phyloP scores from a whole-genome alignment of 2,113 vertebrate species.

The Grallaria varia region DNA sequence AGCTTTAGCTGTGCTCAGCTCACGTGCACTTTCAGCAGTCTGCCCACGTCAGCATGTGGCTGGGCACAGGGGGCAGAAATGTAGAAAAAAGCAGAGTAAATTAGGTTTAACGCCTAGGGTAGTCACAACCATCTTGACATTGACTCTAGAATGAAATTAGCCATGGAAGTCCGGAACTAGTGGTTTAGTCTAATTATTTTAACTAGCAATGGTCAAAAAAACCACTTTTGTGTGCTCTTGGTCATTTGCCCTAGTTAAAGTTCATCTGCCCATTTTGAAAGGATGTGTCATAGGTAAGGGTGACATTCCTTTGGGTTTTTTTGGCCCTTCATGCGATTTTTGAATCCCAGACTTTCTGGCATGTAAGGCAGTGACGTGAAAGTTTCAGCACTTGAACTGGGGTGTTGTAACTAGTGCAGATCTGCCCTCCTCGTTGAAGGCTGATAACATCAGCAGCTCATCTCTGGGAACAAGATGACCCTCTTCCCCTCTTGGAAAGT shows the following conservation, averaged over 20 bases:
- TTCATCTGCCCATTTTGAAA: neutral
- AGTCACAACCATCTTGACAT: neutral
- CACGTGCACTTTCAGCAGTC: neutral
- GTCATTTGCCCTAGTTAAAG: neutral
- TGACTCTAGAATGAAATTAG: neutral
- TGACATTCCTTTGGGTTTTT: accelerated
- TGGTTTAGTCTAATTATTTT: neutral
- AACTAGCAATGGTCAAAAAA: neutral
- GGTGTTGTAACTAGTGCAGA: neutral
- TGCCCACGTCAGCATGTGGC: neutral
- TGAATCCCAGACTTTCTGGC: neutral
- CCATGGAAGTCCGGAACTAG: neutral
- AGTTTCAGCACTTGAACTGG: neutral
- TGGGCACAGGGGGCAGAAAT: neutral
- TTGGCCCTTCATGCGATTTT: neutral
- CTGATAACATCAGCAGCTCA: conserved; percentile 3
- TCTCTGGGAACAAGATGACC: conserved; percentile 29
- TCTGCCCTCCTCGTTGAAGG: neutral
- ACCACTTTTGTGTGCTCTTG: neutral
- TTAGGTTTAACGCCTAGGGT: neutral
- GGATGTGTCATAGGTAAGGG: neutral
- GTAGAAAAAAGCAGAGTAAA: neutral
- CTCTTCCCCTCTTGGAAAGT: neutral
- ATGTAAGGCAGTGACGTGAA: neutral
- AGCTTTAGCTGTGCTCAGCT: neutral